These are phyloP conservation scores for Gracilinanus agilis DNA, from an alignment of 2,113 vertebrate genomes.

Conservation along the genomic window DNA sequence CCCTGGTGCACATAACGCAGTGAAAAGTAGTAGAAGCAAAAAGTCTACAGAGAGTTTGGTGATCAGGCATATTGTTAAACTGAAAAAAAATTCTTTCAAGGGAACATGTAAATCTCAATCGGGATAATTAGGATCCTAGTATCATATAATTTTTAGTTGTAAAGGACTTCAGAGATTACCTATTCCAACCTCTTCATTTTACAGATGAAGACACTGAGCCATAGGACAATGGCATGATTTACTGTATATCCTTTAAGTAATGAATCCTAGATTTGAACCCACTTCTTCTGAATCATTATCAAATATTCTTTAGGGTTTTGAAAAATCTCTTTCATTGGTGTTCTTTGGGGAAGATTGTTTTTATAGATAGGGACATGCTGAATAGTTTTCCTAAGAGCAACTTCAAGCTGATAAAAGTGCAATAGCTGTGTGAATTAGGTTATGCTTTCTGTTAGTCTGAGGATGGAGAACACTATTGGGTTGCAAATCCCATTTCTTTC, in stretches of 20 bases:
- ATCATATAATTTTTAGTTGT: neutral
- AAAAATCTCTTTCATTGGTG: neutral
- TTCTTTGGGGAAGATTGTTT: neutral
- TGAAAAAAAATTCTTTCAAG: neutral
- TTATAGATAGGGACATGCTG: slow-evolving; percentile 28
- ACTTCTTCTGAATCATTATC: neutral
- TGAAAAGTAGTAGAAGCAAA: neutral
- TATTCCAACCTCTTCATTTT: neutral
- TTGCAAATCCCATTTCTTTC: slow-evolving; percentile 69
- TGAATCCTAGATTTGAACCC: neutral
- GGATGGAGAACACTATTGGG: neutral
- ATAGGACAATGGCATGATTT: neutral
- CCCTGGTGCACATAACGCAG: neutral
- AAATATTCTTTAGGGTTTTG: neutral
- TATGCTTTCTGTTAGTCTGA: slow-evolving; percentile 34
- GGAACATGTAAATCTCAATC: too few relatives aligned
- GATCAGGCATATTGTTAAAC: neutral
- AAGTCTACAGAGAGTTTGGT: neutral
- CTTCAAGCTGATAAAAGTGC: slow-evolving; percentile 35
- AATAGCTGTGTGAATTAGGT: slow-evolving; percentile 10
- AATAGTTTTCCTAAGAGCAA: slow-evolving; percentile 13
- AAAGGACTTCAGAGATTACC: neutral
- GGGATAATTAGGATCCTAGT: neutral
- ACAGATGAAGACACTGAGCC: neutral
- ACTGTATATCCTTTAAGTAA: neutral